phyloP scores from a whole-genome alignment of 2,797 vertebrate genomes.

The Xiphorhynchus erythropygius region DNA sequence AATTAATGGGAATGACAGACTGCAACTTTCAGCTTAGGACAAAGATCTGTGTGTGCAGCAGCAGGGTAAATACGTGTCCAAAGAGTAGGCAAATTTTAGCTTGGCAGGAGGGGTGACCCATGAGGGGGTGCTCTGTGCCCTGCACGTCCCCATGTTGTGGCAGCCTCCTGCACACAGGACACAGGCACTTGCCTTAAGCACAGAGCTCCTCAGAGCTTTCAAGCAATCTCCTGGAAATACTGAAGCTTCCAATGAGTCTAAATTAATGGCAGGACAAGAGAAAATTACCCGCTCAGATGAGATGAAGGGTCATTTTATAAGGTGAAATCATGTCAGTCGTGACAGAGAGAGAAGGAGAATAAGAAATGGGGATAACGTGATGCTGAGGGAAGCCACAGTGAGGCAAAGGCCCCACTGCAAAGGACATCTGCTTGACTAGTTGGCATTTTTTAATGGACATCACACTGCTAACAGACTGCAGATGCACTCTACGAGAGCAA shows the following conservation, averaged over 20 bases:
- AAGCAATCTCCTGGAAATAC: not conserved
- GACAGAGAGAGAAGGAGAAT: not conserved
- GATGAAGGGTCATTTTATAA: not conserved
- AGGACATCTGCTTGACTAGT: not conserved
- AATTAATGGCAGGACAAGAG: not conserved
- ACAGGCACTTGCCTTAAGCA: not conserved
- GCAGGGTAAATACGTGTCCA: not conserved
- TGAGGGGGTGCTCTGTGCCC: rapidly evolving
- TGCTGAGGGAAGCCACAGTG: not conserved
- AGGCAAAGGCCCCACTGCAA: not conserved
- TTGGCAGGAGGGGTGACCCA: not conserved
- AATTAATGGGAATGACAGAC: not conserved
- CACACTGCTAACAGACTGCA: constrained; percentile 29
- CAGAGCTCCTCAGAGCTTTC: not conserved
- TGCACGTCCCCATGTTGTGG: rapidly evolving
- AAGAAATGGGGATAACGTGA: not conserved
- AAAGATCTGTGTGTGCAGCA: not conserved
- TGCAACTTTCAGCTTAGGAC: not conserved
- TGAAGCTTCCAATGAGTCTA: not conserved
- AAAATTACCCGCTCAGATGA: not conserved
- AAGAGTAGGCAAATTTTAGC: rapidly evolving
- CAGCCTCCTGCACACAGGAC: not conserved
- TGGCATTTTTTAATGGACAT: constrained; percentile 10
- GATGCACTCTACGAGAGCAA: not conserved
- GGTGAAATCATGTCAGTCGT: not conserved